phyloP scores from a whole-genome alignment of 2,113 vertebrate genomes.

The Regulus satrapa region DNA sequence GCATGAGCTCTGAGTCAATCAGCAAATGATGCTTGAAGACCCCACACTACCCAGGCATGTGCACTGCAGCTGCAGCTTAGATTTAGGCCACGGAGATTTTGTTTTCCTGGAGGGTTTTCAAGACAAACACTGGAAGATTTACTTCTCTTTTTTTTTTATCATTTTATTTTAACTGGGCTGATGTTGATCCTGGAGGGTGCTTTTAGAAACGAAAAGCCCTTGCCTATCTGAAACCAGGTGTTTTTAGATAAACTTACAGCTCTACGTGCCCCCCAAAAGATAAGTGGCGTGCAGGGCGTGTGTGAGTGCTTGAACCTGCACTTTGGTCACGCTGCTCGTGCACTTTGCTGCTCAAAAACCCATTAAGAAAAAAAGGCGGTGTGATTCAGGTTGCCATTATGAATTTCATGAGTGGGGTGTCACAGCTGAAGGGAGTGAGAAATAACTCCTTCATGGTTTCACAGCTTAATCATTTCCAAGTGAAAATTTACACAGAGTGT shows the following conservation, averaged over 20 bases:
- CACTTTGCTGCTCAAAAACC: background rate
- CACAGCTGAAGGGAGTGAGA: slow-evolving; percentile 3
- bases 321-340: background rate
- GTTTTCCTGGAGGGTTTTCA: background rate
- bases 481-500: background rate
- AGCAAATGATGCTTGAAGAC: background rate
- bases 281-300: background rate
- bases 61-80: background rate
- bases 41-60: background rate
- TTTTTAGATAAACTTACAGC: slow-evolving; percentile 8
- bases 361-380: background rate
- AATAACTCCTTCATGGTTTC: background rate
- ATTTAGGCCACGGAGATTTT: background rate
- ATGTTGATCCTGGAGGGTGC: slow-evolving; percentile 1
- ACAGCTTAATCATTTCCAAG: slow-evolving; percentile 12
- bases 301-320: background rate
- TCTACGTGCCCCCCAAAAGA: background rate
- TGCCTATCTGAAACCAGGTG: background rate
- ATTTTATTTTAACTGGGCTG: background rate
- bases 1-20: background rate
- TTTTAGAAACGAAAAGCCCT: background rate
- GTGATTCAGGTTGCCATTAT: background rate
- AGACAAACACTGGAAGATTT: background rate
- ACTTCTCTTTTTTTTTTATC: background rate
- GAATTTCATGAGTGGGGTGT: background rate